A percentile compares a stretch with the other conserved stretches of the same genome.
Conservation (phyloP, 2,888 invertebrate species). For the Ephialtes manifestator region DNA sequence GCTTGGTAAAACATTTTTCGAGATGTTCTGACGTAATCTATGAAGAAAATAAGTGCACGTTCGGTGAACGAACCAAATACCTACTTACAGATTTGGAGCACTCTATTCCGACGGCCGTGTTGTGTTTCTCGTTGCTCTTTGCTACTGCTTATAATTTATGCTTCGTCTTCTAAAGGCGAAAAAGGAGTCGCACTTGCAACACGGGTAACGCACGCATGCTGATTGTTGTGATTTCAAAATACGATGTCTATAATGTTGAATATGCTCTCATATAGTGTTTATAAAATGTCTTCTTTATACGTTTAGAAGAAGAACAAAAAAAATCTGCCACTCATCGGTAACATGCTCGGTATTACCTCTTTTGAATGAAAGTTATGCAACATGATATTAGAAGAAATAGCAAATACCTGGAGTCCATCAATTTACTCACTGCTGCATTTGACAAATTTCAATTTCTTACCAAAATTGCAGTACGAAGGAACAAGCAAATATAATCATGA, state of each 20-base stretch:
- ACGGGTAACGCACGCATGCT: neutral
- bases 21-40: no score
- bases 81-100: neutral
- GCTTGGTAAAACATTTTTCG: no score
- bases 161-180: neutral
- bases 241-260: neutral
- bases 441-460: slow-evolving; percentile 66
- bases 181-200: neutral
- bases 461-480: slow-evolving; percentile 69
- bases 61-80: no score
- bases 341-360: neutral
- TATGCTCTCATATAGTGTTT: neutral
- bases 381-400: slow-evolving; percentile 69
- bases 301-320: neutral
- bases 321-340: neutral
- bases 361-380: slow-evolving; percentile 51
- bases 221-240: slow-evolving; percentile 2
- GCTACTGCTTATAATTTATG: neutral
- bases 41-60: no score
- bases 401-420: slow-evolving; percentile 67
- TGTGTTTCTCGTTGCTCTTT: neutral
- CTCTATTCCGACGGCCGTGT: neutral
- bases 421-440: slow-evolving; percentile 72
- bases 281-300: neutral
- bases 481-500: slow-evolving; percentile 35